Evolutionary conservation across 1,140 invertebrate species (phyloP), one percentile per base, ranked within the genome.

Genomic region (Anthonomus grandis): DNA sequence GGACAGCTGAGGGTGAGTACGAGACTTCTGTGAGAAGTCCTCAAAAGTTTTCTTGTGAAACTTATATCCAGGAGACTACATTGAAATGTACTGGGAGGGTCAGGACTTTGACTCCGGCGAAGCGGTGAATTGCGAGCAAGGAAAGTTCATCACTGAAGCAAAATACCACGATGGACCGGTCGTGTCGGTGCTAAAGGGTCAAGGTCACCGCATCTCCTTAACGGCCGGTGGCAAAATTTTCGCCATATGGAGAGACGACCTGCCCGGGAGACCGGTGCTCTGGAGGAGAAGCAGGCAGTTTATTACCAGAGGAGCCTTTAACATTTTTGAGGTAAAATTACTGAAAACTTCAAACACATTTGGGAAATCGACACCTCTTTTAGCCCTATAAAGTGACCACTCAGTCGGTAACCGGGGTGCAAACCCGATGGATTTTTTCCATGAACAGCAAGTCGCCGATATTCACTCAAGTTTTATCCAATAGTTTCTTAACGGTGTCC

Each of bases 91-190:
- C 2, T 86, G 82, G 81, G 78, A 81, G 57, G 83, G 83, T 10
- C 82, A 78, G 60, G 78, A 83, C 25, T 81, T 82, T 46, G 76
- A 78, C 56, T 79, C 79, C 0, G 83, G 80, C 0, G 73, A 78
- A 58, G 61, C 69, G 10, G 74, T 83, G 1, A 82, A 81, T 63
- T 76, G 72, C 4, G 81, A 84, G 70, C 70, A 70, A 38, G 72
- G 70, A 24, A 74, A 73, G 54, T 75, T 78, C 67, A 49, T 71
- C 22, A 76, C 70, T 63, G 65, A 72, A 53, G 76, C 76, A 58
- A 71, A 66, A 53, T 78, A 84, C 45, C 86, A 89, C 63, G 83
- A 88, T 64, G 86, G 86, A 0, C 80, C 84, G 2, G 67, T 89
- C 12, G 75, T 76, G 1, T 71, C 78, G 19, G 66, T 78, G 3